Base-by-base conservation (phyloP, 1,140 invertebrate species). In the Cyclina sinensis region DNA sequence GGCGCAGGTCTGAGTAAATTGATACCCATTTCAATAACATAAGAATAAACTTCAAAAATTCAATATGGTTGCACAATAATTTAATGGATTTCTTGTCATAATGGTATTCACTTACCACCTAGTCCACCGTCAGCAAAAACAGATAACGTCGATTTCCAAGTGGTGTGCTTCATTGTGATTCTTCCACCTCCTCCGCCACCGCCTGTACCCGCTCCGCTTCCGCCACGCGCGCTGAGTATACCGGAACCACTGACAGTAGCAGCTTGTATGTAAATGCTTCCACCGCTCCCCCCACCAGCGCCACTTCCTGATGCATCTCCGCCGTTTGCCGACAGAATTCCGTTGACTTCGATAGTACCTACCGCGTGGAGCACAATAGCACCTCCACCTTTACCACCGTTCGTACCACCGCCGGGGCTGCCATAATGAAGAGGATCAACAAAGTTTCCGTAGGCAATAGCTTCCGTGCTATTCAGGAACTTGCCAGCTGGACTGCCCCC, bases 151-250 rank as follows among this genome's bases (percentile, higher is more conserved):
- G n/a, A 65, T 0, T 4, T 2, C 2, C 46, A 27, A 1, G 37
- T 35, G 2, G 0, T 11, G 59, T 88, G 78, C 27, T 70, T 70
- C 2, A 88, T 24, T 16, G 74, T 46, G 21, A 88, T 73, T 39
- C 86, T 62, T 12, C 86, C 86, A 37, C 86, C 86, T 16, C 76
- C 46, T 9, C 86, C 86, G 3, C 86, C 86, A 21, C 86, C 86
- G 32, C 62, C 62, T 5, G 14, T 35, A n/a, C 76, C 78, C 24
- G 4, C 16, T 18, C 86, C 86, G n/a, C 46, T n/a, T 32, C 86
- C 86, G 21, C 86, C 86, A 3, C 76, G 57, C 14, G 78, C 86
- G 1, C 48, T 30, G 5, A 88, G 54, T 27, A 79, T 48, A 24
- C 86, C 86, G 48, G 54, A 70, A n/a, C 85, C 85, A 16, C 24